Percentiles rank a stretch among this genome's conserved stretches.
Evolutionary conservation across 2,888 invertebrate species (phyloP).

Genomic region (Gordius sp.): DNA sequence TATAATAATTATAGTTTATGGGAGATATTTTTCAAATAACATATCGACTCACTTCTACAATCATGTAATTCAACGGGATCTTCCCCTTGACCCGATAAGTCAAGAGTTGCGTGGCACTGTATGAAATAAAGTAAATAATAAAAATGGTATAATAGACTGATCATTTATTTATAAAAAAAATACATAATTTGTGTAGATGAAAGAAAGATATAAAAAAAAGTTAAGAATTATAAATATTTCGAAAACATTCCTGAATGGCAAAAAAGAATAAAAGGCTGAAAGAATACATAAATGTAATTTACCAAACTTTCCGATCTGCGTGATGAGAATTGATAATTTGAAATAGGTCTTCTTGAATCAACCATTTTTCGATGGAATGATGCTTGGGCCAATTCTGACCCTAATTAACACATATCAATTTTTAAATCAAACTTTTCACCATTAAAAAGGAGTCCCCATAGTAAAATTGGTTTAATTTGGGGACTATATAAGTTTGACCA

Average conservation of each 20-base stretch:
- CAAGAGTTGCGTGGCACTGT: constrained; percentile 54
- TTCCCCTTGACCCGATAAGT: constrained; percentile 72
- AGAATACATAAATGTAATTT: constrained; percentile 21
- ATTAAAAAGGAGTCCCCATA: too few relatives aligned
- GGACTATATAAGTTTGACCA: too few relatives aligned
- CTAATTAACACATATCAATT: constrained; percentile 33
- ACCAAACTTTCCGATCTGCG: constrained; percentile 71
- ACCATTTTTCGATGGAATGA: constrained; percentile 80
- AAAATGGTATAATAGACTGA: too few relatives aligned
- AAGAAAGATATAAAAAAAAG: too few relatives aligned
- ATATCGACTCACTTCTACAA: constrained; percentile 44
- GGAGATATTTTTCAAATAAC: constrained; percentile 8
- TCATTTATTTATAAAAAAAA: too few relatives aligned
- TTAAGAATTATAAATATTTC: too few relatives aligned
- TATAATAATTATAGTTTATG: neutral
- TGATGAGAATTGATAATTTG: constrained; percentile 66
- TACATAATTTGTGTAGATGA: too few relatives aligned
- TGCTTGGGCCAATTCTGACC: constrained; percentile 51
- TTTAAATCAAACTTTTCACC: constrained; percentile 15
- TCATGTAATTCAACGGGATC: constrained; percentile 85
- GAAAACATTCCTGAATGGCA: too few relatives aligned
- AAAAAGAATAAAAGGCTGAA: constrained; percentile 13
- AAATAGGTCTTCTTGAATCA: constrained; percentile 84
- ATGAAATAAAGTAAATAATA: constrained; percentile 21
- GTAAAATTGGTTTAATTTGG: too few relatives aligned